phyloP scores from a whole-genome alignment of 1,140 invertebrate species.

The Aphis craccivora region DNA sequence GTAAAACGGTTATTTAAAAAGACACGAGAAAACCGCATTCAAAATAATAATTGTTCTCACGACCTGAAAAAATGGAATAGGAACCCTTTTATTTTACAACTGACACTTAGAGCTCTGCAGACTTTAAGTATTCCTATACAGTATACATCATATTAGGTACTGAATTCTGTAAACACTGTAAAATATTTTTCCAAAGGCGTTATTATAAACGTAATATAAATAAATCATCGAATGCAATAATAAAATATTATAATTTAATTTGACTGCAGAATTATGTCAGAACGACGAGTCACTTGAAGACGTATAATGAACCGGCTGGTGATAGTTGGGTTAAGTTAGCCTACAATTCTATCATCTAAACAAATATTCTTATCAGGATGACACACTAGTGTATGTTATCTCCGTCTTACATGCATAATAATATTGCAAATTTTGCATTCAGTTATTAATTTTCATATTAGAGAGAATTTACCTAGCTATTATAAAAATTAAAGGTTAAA shows the following conservation, averaged over 20 bases:
- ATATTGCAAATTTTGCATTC: no score
- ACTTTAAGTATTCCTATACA: neutral
- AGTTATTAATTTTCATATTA: no score
- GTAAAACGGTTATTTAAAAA: constrained; percentile 42
- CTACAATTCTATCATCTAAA: neutral
- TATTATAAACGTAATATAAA: neutral
- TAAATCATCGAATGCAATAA: neutral
- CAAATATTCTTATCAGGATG: neutral
- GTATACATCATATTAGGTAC: neutral
- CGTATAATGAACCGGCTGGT: neutral
- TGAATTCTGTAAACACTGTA: neutral
- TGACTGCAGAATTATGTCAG: neutral
- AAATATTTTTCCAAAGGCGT: neutral
- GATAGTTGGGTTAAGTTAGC: neutral
- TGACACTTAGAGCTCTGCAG: neutral
- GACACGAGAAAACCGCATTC: neutral
- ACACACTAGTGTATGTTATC: no score
- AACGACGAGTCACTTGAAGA: neutral
- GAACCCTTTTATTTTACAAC: neutral
- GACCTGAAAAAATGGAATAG: neutral
- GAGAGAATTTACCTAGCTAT: no score
- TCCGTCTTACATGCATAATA: no score
- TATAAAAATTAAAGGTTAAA: no score
- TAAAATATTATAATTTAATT: neutral
- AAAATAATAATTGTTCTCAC: constrained; percentile 4